These are phyloP conservation scores for Bucorvus abyssinicus DNA, from an alignment of 2,797 vertebrate species.

Conservation along the genomic window DNA sequence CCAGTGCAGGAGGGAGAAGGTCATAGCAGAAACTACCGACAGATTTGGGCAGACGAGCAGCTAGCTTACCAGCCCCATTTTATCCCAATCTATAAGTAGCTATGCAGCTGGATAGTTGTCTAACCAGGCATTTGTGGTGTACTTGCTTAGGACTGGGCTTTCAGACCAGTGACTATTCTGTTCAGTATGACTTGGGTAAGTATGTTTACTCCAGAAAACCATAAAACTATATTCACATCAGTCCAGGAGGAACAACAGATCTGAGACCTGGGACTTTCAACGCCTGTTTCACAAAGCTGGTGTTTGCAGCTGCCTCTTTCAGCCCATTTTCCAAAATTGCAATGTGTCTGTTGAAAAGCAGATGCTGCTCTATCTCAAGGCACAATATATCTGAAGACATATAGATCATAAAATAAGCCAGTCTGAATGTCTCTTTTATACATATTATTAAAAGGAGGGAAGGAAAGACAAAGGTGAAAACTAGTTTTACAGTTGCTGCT, in stretches of 20 bases:
- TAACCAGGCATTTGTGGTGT: background rate
- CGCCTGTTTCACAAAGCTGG: background rate
- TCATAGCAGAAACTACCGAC: background rate
- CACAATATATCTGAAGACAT: background rate
- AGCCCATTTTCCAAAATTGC: background rate
- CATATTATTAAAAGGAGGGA: background rate
- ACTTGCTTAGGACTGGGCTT: background rate
- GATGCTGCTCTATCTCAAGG: background rate
- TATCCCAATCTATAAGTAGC: background rate
- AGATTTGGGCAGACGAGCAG: background rate
- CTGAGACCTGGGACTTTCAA: background rate
- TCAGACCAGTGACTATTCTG: background rate
- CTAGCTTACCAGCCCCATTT: background rate
- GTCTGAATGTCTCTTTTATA: background rate
- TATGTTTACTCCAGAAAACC: background rate
- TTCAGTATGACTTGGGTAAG: background rate
- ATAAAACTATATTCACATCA: background rate
- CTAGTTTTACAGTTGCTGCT: background rate
- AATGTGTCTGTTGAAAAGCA: background rate
- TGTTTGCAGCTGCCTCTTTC: background rate
- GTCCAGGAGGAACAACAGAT: background rate
- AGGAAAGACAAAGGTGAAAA: constrained; percentile 13
- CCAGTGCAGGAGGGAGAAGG: background rate
- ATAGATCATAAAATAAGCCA: background rate
- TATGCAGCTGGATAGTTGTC: background rate